Percentiles rank a stretch among this genome's conserved stretches.
Conservation (phyloP, 2,797 vertebrate species). For the Liasis olivaceus region DNA sequence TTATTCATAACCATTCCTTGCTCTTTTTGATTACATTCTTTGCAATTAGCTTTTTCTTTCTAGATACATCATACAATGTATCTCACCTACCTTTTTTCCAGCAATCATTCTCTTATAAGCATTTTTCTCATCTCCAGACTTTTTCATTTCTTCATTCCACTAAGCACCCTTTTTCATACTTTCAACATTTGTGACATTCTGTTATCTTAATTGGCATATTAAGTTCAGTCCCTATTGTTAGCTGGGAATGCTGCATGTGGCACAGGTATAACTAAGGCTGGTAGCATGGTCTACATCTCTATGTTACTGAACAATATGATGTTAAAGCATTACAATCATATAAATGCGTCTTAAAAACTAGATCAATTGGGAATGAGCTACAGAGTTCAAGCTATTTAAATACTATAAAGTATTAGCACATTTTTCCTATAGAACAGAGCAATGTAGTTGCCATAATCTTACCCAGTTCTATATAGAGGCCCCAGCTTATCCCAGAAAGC, state of each 20-base stretch:
- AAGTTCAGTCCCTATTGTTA: background rate
- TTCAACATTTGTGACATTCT: background rate
- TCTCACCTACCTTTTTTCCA: background rate
- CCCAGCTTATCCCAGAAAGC: slow-evolving; percentile 94
- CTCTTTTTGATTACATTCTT: background rate
- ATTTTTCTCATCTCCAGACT: background rate
- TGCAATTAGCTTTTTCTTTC: background rate
- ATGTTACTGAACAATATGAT: background rate
- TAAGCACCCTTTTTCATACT: background rate
- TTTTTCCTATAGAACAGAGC: background rate
- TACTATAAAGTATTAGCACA: background rate
- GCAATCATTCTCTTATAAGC: background rate
- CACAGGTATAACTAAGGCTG: background rate
- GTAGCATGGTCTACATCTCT: background rate
- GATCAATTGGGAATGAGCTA: background rate
- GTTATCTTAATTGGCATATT: background rate
- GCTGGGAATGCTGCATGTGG: background rate
- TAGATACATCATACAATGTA: background rate
- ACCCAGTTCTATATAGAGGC: slow-evolving; percentile 93
- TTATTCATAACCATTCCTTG: background rate
- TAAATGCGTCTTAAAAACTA: background rate
- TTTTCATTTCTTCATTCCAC: background rate
- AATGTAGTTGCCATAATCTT: slow-evolving; percentile 38
- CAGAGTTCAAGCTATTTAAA: background rate
- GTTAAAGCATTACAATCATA: background rate